A percentile compares a stretch with the other conserved stretches of the same genome.
These are phyloP conservation scores for Drymodes brunneopygia DNA, from an alignment of 2,113 vertebrate genomes.

Conservation along the genomic window DNA sequence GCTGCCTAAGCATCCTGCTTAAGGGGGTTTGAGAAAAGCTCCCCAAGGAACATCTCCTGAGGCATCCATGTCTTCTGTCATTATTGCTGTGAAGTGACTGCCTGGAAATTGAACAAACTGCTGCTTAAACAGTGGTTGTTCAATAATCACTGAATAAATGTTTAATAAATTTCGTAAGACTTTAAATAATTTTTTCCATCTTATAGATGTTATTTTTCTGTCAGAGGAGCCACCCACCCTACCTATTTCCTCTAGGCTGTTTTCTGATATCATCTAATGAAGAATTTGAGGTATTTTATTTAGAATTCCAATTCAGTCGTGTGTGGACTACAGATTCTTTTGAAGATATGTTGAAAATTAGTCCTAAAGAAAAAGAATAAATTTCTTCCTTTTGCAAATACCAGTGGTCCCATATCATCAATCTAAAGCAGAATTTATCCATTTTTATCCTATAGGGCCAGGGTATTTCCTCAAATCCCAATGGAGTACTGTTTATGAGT, in stretches of 20 bases:
- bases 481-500: not conserved
- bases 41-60: not conserved
- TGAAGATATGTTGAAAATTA: not conserved
- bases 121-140: not conserved
- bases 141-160: not conserved
- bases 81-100: not conserved
- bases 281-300: not conserved
- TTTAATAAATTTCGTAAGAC: not conserved
- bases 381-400: conserved; percentile 4
- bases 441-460: not conserved
- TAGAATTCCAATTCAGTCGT: not conserved
- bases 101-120: not conserved
- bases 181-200: not conserved
- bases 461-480: not conserved
- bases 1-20: not conserved
- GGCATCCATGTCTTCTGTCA: not conserved
- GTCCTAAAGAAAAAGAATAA: not conserved
- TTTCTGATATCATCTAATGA: not conserved
- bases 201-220: not conserved
- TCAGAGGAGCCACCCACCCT: not conserved
- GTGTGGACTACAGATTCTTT: not conserved
- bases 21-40: not conserved
- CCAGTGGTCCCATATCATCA: not conserved
- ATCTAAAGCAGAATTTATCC: not conserved
- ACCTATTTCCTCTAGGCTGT: not conserved